Percentiles rank a stretch among this genome's conserved stretches.
Evolutionary conservation across 2,888 invertebrate genomes (phyloP).

Genomic region (Sthenelais limicola): DNA sequence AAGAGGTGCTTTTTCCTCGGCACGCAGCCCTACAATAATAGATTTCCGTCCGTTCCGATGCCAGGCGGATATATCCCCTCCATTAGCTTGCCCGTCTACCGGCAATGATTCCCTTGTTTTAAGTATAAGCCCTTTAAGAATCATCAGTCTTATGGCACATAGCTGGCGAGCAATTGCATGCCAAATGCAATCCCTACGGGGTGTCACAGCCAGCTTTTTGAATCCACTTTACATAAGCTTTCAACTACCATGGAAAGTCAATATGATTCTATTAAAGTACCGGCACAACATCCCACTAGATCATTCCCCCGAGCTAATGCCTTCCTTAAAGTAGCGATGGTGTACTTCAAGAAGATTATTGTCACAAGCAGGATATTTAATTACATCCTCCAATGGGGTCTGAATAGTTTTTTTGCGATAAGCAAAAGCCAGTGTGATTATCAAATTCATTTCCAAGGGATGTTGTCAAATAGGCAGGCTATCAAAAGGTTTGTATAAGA

Average conservation of each 20-base stretch:
- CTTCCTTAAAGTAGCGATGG: constrained; percentile 7
- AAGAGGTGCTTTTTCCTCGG: constrained; percentile 16
- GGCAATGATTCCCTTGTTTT: constrained; percentile 8
- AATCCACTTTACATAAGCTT: constrained; percentile 39
- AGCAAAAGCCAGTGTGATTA: background rate
- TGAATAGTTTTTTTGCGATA: background rate
- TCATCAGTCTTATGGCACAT: constrained; percentile 4
- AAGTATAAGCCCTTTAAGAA: constrained; percentile 32
- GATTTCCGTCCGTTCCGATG: constrained; percentile 10
- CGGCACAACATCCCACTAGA: background rate
- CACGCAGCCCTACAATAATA: constrained; percentile 19
- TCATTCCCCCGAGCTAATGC: constrained; percentile 26
- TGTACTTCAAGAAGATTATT: constrained; percentile 16
- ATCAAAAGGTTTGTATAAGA: constrained; percentile 3
- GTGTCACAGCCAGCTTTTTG: constrained; percentile 15
- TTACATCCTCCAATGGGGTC: constrained; percentile 22
- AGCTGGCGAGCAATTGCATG: constrained; percentile 21
- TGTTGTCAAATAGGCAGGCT: background rate
- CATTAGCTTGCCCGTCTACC: constrained; percentile 27
- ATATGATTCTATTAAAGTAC: constrained; percentile 24
- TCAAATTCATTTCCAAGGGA: constrained; percentile 20
- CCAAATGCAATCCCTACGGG: constrained; percentile 25
- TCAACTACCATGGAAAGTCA: constrained; percentile 33
- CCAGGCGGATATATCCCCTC: constrained; percentile 26
- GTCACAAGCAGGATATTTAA: constrained; percentile 33